Percentiles rank a stretch among this genome's conserved stretches.
These are phyloP conservation scores for Germaria angustata DNA, from an alignment of 2,888 invertebrate species.

Conservation along the genomic window DNA sequence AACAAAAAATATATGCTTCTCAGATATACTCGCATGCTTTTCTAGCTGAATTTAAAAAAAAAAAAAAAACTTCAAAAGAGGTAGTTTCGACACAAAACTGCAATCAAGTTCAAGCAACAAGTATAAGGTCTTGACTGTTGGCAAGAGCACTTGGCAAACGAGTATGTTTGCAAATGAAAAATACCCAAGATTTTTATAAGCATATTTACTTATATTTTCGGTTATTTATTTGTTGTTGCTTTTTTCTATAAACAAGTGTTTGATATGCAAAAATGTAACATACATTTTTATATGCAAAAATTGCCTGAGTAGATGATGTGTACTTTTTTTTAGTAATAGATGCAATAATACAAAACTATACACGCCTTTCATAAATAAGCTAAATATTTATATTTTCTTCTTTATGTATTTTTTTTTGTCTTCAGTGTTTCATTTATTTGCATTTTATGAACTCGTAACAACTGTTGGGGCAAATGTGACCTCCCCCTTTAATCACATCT, in stretches of 20 bases:
- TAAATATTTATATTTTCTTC: conserved; percentile 33
- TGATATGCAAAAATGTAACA: conserved; percentile 51
- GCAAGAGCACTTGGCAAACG: conserved; percentile 20
- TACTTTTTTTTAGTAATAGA: conserved; percentile 37
- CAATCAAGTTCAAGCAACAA: conserved; percentile 64
- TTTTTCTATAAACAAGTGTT: conserved; percentile 42
- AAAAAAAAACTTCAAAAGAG: conserved; percentile 39
- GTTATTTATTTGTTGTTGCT: conserved; percentile 12
- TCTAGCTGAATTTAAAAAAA: not conserved
- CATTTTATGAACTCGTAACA: conserved; percentile 58
- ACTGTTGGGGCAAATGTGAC: conserved; percentile 41
- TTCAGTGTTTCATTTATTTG: conserved; percentile 56
- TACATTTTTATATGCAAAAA: not conserved
- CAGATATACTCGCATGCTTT: conserved; percentile 18
- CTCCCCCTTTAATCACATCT: conserved; percentile 61
- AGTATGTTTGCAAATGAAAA: conserved; percentile 22
- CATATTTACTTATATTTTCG: conserved; percentile 28
- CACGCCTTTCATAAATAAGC: conserved; percentile 61
- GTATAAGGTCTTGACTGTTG: conserved; percentile 61
- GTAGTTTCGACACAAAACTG: conserved; percentile 49
- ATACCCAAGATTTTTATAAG: conserved; percentile 15
- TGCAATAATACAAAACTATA: conserved; percentile 60
- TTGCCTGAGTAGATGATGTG: conserved; percentile 22
- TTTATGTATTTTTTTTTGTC: conserved; percentile 25
- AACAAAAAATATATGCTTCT: conserved; percentile 23